phyloP scores from a whole-genome alignment of 2,888 invertebrate genomes.

The Lysandra bellargus region DNA sequence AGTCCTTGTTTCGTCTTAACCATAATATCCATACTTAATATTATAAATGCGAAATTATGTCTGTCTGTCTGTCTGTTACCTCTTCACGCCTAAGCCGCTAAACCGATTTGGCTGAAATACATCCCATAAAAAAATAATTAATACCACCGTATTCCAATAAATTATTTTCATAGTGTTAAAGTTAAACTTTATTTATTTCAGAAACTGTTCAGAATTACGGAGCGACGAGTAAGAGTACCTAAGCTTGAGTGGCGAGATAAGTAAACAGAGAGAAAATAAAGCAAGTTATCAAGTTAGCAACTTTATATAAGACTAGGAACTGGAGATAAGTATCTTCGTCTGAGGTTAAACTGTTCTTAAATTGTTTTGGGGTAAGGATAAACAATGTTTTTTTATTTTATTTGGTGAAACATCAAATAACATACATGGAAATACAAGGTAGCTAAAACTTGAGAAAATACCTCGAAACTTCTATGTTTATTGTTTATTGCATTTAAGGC shows the following conservation, averaged over 20 bases:
- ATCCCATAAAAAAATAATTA: background rate
- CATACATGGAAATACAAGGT: background rate
- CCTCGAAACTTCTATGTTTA: background rate
- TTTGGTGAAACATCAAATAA: background rate
- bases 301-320: slow-evolving; percentile 31
- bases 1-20: too few species aligned
- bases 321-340: slow-evolving; percentile 31
- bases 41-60: too few species aligned
- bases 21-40: too few species aligned
- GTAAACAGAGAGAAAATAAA: slow-evolving; percentile 21
- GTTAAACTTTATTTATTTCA: slow-evolving; percentile 13
- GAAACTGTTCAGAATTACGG: background rate
- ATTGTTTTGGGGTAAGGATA: slow-evolving; percentile 1
- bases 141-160: background rate
- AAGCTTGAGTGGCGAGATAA: background rate
- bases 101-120: too few species aligned
- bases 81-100: too few species aligned
- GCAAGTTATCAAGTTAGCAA: slow-evolving; percentile 24
- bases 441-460: background rate
- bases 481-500: too few species aligned
- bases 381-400: background rate
- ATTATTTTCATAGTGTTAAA: background rate
- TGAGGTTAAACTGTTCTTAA: slow-evolving; percentile 24
- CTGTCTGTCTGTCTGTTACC: too few species aligned
- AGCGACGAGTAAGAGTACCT: background rate